Conservation (phyloP, 1,140 invertebrate species). For the Adelges cooleyi region DNA sequence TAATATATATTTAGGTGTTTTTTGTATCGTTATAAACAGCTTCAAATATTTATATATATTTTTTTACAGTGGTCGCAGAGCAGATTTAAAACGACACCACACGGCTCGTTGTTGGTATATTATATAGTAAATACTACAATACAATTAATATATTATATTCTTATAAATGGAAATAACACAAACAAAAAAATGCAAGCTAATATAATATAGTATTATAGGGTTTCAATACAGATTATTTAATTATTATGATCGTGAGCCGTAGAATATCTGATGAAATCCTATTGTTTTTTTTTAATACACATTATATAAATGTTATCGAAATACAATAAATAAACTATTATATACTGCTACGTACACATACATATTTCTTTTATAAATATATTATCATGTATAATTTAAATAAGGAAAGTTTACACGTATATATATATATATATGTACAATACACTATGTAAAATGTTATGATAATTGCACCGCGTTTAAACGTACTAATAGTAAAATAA, state of each 20-base stretch:
- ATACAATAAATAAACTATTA: background rate
- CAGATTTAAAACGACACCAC: background rate
- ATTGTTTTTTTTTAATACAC: too few species aligned
- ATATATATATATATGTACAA: background rate
- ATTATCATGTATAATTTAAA: background rate
- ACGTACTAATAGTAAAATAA: conserved; percentile 4
- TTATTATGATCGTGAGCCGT: too few species aligned
- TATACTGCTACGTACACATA: conserved; percentile 3
- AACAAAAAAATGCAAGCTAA: too few species aligned
- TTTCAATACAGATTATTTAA: too few species aligned
- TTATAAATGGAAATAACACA: conserved; percentile 1
- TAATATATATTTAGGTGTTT: conserved; percentile 25
- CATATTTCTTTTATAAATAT: background rate
- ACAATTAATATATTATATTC: too few species aligned
- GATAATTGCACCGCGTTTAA: conserved; percentile 25
- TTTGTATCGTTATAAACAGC: conserved; percentile 12
- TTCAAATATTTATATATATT: too few species aligned
- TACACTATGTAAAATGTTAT: background rate
- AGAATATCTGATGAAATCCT: too few species aligned
- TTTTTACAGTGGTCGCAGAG: background rate
- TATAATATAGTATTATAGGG: too few species aligned
- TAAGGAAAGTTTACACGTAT: background rate
- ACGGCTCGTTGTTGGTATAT: too few species aligned
- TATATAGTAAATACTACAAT: too few species aligned
- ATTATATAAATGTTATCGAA: background rate